These are phyloP conservation scores for Muntiacus reevesi DNA, from an alignment of 2,113 vertebrate species.

Conservation along the genomic window DNA sequence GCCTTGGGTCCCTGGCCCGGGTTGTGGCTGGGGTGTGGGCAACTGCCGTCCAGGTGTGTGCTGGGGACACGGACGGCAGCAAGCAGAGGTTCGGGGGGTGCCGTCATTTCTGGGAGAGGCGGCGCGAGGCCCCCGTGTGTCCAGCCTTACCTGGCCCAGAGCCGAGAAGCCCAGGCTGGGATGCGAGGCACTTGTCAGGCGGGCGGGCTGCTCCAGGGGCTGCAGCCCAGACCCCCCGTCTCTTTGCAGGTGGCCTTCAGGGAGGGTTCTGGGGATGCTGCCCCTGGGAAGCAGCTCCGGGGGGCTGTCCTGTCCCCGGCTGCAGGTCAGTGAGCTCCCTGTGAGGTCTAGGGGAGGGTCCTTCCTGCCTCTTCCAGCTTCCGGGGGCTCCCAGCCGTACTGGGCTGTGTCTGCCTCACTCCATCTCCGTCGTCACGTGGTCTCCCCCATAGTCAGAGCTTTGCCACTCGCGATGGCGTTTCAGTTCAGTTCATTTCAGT, in stretches of 20 bases:
- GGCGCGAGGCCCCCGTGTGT: accelerated
- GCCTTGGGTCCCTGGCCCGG: background rate
- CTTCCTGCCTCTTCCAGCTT: background rate
- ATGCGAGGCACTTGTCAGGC: accelerated
- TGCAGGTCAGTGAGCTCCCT: background rate
- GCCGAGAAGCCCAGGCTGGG: background rate
- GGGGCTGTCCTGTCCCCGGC: background rate
- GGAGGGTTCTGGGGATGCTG: background rate
- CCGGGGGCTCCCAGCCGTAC: accelerated
- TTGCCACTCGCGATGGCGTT: background rate
- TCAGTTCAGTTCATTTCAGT: background rate
- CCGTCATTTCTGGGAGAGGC: background rate
- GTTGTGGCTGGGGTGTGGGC: background rate
- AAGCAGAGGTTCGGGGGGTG: accelerated
- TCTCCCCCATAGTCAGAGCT: background rate
- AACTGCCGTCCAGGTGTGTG: accelerated
- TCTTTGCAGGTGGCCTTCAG: background rate
- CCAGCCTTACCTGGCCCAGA: accelerated
- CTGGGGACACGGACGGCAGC: accelerated
- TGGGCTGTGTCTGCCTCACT: background rate
- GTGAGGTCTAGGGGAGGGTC: background rate
- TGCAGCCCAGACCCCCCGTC: background rate
- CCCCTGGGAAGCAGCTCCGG: too few species aligned
- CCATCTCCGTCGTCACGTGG: background rate
- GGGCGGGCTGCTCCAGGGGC: background rate